Conservation (phyloP, 2,797 vertebrate genomes). For the Propithecus deckenii region DNA sequence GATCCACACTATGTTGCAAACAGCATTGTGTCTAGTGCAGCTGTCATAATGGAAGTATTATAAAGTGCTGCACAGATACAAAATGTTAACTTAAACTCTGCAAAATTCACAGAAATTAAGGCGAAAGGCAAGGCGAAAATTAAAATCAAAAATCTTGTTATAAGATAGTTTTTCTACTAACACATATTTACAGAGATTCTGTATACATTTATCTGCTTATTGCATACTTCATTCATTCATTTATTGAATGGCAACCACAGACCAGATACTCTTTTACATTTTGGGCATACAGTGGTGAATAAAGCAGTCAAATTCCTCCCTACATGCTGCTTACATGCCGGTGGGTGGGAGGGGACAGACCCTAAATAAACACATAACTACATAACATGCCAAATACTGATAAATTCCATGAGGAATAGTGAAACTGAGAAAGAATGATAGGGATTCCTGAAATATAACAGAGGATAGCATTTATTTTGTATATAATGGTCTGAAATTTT, state of each 20-base stretch:
- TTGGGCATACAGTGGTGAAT: neutral
- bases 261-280: neutral
- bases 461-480: neutral
- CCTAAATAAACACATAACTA: neutral
- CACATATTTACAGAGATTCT: neutral
- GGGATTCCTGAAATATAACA: neutral
- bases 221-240: neutral
- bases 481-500: neutral
- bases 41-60: constrained; percentile 59
- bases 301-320: neutral
- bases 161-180: neutral
- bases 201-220: neutral
- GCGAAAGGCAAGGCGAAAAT: neutral
- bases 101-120: constrained; percentile 32
- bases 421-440: neutral
- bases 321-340: neutral
- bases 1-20: constrained; percentile 32
- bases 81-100: constrained; percentile 42
- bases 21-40: constrained; percentile 9
- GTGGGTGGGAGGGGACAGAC: neutral
- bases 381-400: neutral
- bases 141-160: neutral
- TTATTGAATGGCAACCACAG: neutral
- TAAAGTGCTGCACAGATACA: constrained; percentile 40
- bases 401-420: neutral